These are phyloP conservation scores for Spatulosminthurus flaviceps DNA, from an alignment of 2,888 invertebrate species.

Conservation along the genomic window DNA sequence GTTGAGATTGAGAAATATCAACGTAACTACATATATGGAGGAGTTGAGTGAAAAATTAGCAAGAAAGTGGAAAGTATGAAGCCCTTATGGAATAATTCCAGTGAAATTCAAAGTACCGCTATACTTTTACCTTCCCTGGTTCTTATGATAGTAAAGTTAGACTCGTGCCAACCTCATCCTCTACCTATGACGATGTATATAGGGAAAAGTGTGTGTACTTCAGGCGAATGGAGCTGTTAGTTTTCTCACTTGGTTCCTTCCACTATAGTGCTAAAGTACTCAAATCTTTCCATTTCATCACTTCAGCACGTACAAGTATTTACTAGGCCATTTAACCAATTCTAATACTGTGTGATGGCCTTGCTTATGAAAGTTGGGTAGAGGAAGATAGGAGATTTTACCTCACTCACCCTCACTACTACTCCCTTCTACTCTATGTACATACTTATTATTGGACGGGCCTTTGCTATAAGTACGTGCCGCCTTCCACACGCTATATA, in stretches of 20 bases:
- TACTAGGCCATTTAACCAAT: constrained; percentile 45
- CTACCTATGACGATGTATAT: too few relatives aligned
- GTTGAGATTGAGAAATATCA: neutral
- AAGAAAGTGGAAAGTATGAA: constrained; percentile 2
- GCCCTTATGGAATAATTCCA: constrained; percentile 30
- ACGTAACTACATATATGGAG: too few relatives aligned
- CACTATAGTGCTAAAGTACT: constrained; percentile 18
- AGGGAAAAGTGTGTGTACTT: too few relatives aligned
- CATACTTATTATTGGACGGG: neutral
- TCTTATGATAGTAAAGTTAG: neutral
- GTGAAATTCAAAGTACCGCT: constrained; percentile 26
- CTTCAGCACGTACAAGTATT: constrained; percentile 50
- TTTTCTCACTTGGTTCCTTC: neutral
- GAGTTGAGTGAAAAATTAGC: neutral
- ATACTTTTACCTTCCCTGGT: neutral
- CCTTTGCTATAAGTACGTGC: too few relatives aligned
- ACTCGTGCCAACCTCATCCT: neutral
- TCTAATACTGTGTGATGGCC: constrained; percentile 36
- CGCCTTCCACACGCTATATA: too few relatives aligned
- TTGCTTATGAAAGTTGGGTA: constrained; percentile 19
- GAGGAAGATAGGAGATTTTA: constrained; percentile 43
- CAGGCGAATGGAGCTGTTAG: constrained; percentile 9
- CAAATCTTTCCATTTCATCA: constrained; percentile 46
- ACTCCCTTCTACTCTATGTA: neutral
- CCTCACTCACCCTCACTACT: neutral